phyloP scores from a whole-genome alignment of 1,140 invertebrate species.

The Hypsibius dujardini region DNA sequence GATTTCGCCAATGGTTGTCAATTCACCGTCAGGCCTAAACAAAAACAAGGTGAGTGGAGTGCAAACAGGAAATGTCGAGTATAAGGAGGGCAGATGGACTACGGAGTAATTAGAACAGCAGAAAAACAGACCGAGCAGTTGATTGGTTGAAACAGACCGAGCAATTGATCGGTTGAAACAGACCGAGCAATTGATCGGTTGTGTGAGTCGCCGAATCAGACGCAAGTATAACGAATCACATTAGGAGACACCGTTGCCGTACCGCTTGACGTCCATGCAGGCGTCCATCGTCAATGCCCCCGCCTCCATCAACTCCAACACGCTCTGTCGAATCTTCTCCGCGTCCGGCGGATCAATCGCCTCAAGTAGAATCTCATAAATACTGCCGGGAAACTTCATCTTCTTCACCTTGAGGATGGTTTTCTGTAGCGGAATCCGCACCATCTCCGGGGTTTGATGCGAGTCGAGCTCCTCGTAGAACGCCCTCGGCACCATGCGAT shows the following conservation, averaged over 20 bases:
- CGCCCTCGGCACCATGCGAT: slow-evolving; percentile 52
- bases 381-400: slow-evolving; percentile 55
- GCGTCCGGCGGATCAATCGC: slow-evolving; percentile 72
- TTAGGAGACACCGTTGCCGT: no score
- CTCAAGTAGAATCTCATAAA: slow-evolving; percentile 56
- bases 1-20: slow-evolving; percentile 66
- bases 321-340: slow-evolving; percentile 55
- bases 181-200: no score
- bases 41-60: neutral
- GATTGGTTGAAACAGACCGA: no score
- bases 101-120: no score
- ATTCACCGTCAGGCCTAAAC: slow-evolving; percentile 53
- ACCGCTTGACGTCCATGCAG: no score
- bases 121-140: no score
- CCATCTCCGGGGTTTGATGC: slow-evolving; percentile 84
- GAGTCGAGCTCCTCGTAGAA: slow-evolving; percentile 69
- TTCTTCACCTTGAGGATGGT: slow-evolving; percentile 62
- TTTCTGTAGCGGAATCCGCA: slow-evolving; percentile 74
- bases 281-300: neutral
- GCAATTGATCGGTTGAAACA: no score
- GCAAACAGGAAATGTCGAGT: no score
- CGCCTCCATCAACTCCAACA: slow-evolving; percentile 64
- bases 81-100: no score
- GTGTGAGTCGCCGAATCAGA: no score
- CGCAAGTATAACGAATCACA: no score